A percentile compares a stretch with the other conserved stretches of the same genome.
phyloP scores from a whole-genome alignment of 2,797 vertebrate species.

The Malurus leucopterus region DNA sequence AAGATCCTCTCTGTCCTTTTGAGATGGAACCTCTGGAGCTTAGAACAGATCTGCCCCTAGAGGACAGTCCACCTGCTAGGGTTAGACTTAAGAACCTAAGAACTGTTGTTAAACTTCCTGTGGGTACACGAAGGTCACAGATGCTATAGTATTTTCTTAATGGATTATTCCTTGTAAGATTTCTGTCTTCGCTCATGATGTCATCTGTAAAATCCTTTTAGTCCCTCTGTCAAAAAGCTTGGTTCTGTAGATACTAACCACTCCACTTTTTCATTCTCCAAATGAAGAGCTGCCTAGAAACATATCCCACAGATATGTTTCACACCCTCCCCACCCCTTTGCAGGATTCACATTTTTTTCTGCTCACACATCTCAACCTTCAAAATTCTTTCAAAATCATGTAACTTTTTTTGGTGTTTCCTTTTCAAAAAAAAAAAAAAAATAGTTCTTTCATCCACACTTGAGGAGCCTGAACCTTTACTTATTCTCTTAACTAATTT shows the following conservation, averaged over 20 bases:
- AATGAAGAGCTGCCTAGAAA: not conserved
- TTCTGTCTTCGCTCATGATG: not conserved
- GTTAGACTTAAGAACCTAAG: not conserved
- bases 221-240: accelerated
- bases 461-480: not conserved
- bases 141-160: not conserved
- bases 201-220: not conserved
- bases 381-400: not conserved
- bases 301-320: not conserved
- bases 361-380: not conserved
- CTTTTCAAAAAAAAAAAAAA: not conserved
- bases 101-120: not conserved
- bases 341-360: not conserved
- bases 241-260: not conserved
- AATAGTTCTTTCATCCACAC: not conserved
- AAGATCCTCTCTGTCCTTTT: not conserved
- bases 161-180: not conserved
- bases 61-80: not conserved
- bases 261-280: not conserved
- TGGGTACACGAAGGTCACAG: not conserved
- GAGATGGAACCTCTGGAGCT: not conserved
- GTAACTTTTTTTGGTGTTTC: not conserved
- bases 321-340: not conserved
- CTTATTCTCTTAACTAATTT: not conserved
- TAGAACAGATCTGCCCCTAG: not conserved